Evolutionary conservation across 2,888 invertebrate genomes (phyloP).

Genomic region (Spilosoma lubricipeda): DNA sequence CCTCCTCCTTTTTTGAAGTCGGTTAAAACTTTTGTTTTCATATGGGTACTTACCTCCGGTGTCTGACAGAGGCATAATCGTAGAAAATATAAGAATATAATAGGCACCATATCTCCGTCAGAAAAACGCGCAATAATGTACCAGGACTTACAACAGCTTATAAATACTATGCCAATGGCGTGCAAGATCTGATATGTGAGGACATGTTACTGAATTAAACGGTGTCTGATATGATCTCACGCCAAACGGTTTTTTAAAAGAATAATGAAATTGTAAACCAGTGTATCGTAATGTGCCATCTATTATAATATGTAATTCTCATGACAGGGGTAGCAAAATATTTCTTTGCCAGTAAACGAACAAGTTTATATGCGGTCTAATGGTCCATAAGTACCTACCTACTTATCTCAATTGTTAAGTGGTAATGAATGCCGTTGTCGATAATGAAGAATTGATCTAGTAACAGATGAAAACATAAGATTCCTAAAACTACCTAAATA

Average conservation of each 20-base stretch:
- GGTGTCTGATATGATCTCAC: constrained; percentile 32
- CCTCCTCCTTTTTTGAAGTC: too few relatives aligned
- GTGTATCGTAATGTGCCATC: background rate
- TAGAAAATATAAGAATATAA: constrained; percentile 42
- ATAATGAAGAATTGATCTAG: too few relatives aligned
- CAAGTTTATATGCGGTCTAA: too few relatives aligned
- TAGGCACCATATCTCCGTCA: constrained; percentile 40
- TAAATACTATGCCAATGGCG: constrained; percentile 34
- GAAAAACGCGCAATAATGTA: constrained; percentile 23
- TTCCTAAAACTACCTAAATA: too few relatives aligned
- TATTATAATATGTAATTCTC: background rate
- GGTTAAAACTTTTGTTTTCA: too few relatives aligned
- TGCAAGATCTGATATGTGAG: constrained; percentile 38
- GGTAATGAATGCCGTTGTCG: too few relatives aligned
- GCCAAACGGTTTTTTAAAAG: constrained; percentile 23
- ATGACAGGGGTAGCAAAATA: too few relatives aligned
- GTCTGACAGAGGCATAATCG: constrained; percentile 13
- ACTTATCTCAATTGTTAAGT: too few relatives aligned
- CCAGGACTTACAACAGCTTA: background rate
- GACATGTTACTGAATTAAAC: constrained; percentile 36
- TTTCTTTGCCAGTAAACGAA: too few relatives aligned
- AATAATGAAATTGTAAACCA: constrained; percentile 8
- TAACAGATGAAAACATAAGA: too few relatives aligned
- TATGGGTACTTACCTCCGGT: constrained; percentile 6
- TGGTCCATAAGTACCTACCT: too few relatives aligned